Evolutionary conservation across 2,797 vertebrate genomes (phyloP), one percentile per base, ranked within the genome.

Genomic region (Glossophaga mutica): DNA sequence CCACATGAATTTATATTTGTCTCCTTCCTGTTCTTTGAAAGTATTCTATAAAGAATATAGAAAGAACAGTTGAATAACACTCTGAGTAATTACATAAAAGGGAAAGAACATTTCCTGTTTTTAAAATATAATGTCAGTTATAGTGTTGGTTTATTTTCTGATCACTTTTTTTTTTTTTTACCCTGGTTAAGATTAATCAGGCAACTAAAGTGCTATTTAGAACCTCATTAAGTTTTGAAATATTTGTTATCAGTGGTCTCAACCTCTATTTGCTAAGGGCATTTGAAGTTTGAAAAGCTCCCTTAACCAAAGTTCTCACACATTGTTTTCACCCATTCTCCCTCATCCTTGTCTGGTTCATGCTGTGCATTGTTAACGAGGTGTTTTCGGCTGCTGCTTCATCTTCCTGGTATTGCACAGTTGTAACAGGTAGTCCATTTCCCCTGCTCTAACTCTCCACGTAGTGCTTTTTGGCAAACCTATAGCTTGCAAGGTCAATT

Each of bases 41-140:
- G 15, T 68, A 87, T 79, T 74, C 50, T 79, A 0, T 92, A 73
- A 89, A 87, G 34, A 93, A 96, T 88, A 76, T 24, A 44, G 94
- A 83, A 67, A 55, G 34, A 74, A 65, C 16, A 32, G 46, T 82
- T 92, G 59, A 26, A 34, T 92, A 86, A 52, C 42, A 67, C 6
- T 70, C 6, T 70, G 9, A 29, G 9, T 85, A 76, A 34, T 83
- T 90, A 57, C 22, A 37, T 86, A 77, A 65, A 57, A 65, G 3
- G 39, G n/a, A 77, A 82, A 46, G 68, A 86, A n/a, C 44, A 29
- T 78, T 94, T 87, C 52, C 22, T 94, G 37, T 77, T 76, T 91
- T 90, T 68, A 91, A 94, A 82, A 87, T 90, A 70, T 4, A 73
- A 7, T 59, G 34, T 83, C 18, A 29, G 6, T n/a, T 91, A 42